Evolutionary conservation across 2,797 vertebrate species (phyloP).

Genomic region (Anguilla obscura): DNA sequence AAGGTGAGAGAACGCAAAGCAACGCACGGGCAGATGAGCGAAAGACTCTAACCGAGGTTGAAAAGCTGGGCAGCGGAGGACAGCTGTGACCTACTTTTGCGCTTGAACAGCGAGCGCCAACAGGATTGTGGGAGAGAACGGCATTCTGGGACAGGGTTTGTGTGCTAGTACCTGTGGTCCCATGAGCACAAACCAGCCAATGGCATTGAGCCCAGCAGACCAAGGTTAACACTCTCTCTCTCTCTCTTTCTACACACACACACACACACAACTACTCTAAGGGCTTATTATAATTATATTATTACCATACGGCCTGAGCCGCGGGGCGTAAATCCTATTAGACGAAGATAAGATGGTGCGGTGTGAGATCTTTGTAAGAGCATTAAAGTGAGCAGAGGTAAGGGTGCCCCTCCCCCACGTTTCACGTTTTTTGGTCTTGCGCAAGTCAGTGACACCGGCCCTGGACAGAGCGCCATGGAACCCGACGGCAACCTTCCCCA

Average conservation of each 20-base stretch:
- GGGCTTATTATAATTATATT: conserved; percentile 22
- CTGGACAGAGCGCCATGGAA: not conserved
- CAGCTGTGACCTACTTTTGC: conserved; percentile 76
- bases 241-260: not conserved
- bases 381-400: conserved; percentile 18
- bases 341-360: conserved; percentile 4
- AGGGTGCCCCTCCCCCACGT: not conserved
- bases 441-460: too few relatives aligned
- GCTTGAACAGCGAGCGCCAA: conserved; percentile 43
- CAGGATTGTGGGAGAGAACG: conserved; percentile 26
- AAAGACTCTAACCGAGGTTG: not conserved
- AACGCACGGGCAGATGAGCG: not conserved
- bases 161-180: conserved; percentile 37
- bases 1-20: not conserved
- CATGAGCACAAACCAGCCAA: conserved; percentile 25
- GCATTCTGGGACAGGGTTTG: conserved; percentile 32
- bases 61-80: conserved; percentile 41
- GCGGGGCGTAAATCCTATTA: conserved; percentile 23
- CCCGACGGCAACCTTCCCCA: not conserved
- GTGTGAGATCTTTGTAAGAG: conserved; percentile 16
- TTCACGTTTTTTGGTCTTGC: not conserved
- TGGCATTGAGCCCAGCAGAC: conserved; percentile 3
- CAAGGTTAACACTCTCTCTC: not conserved
- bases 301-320: conserved; percentile 20
- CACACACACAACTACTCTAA: not conserved